Evolutionary conservation across 2,797 vertebrate genomes (phyloP).

Genomic region (Chelon labrosus): DNA sequence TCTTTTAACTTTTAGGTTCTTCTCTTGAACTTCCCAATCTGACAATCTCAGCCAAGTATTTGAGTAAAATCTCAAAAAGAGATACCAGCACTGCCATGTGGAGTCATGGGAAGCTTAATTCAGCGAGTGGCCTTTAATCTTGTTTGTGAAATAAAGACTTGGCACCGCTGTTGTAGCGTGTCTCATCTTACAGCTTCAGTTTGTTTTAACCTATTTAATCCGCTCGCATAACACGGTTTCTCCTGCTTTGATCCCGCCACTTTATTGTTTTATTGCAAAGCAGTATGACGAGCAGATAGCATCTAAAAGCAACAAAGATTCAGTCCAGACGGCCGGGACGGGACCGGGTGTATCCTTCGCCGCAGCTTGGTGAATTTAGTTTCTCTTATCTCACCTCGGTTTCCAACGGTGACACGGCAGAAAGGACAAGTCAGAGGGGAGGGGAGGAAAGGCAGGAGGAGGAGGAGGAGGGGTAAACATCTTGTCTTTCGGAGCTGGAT

Average conservation of each 20-base stretch:
- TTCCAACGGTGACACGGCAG: slow-evolving; percentile 60
- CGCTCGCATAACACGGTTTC: slow-evolving; percentile 37
- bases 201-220: slow-evolving; percentile 64
- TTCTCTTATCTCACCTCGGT: slow-evolving; percentile 65
- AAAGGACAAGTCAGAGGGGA: slow-evolving; percentile 35
- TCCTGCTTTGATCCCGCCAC: slow-evolving; percentile 50
- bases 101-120: slow-evolving; percentile 51
- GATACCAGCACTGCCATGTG: slow-evolving; percentile 42
- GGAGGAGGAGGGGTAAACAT: slow-evolving; percentile 13
- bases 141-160: slow-evolving; percentile 69
- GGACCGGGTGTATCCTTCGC: slow-evolving; percentile 36
- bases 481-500: slow-evolving; percentile 63
- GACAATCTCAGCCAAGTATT: slow-evolving; percentile 38
- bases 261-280: slow-evolving; percentile 64
- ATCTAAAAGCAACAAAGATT: slow-evolving; percentile 68
- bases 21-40: neutral
- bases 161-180: slow-evolving; percentile 37
- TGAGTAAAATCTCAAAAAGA: slow-evolving; percentile 26
- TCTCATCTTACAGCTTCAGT: slow-evolving; percentile 62
- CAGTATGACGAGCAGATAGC: slow-evolving; percentile 48
- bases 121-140: slow-evolving; percentile 49
- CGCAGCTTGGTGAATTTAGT: slow-evolving; percentile 34
- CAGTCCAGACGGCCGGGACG: slow-evolving; percentile 64
- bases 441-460: slow-evolving; percentile 1
- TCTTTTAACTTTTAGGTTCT: too few relatives aligned